Evolutionary conservation across 2,888 invertebrate species (phyloP).

Genomic region (Neocrepidodera transversa): DNA sequence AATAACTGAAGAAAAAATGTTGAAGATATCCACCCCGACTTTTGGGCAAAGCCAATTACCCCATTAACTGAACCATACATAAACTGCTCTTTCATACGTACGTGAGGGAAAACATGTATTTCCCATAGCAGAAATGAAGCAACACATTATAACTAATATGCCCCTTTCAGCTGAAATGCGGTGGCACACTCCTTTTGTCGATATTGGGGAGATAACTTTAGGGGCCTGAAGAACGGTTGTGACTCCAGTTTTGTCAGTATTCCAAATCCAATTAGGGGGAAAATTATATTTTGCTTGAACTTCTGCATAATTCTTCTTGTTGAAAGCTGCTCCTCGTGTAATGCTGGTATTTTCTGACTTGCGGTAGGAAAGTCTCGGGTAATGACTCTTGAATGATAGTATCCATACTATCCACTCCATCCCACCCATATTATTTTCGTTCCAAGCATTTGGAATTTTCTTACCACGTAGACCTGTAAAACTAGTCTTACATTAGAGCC

Average conservation of each 20-base stretch:
- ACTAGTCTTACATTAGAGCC: too few species aligned
- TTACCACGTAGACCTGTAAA: too few species aligned
- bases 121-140: neutral
- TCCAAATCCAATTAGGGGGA: constrained; percentile 16
- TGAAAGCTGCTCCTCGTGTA: neutral
- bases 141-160: constrained; percentile 21
- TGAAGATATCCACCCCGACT: constrained; percentile 24
- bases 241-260: constrained; percentile 31
- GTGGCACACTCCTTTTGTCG: neutral
- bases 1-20: constrained; percentile 25
- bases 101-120: constrained; percentile 11
- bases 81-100: too few species aligned
- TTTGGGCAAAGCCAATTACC: constrained; percentile 19
- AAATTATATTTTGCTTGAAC: too few species aligned
- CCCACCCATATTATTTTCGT: constrained; percentile 18
- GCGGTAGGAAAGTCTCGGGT: constrained; percentile 28
- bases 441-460: constrained; percentile 7
- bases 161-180: neutral
- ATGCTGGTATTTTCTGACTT: constrained; percentile 15
- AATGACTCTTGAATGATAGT: too few species aligned
- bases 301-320: constrained; percentile 1
- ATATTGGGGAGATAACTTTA: neutral
- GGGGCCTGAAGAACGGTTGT: constrained; percentile 19
- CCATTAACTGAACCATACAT: neutral
- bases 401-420: too few species aligned